A percentile compares a stretch with the other conserved stretches of the same genome.
These are phyloP conservation scores for Elymnias hypermnestra DNA, from an alignment of 1,140 invertebrate genomes.

Conservation along the genomic window DNA sequence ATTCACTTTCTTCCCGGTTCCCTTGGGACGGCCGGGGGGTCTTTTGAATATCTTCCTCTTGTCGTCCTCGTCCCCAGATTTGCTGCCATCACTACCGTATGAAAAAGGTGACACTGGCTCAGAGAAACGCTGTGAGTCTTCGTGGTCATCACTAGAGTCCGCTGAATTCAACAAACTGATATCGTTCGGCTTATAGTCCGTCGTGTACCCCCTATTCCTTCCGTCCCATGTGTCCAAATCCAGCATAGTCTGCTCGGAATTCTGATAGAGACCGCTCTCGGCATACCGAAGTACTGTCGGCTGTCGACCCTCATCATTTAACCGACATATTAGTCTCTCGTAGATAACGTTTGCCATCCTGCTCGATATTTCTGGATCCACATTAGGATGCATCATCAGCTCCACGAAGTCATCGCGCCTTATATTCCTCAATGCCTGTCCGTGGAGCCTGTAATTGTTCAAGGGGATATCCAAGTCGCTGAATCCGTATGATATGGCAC, in stretches of 20 bases:
- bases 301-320: conserved; percentile 52
- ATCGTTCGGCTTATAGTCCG: conserved; percentile 50
- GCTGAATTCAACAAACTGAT: conserved; percentile 31
- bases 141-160: conserved; percentile 58
- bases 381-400: conserved; percentile 53
- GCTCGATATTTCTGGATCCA: conserved; percentile 36
- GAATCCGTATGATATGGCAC: conserved; percentile 57
- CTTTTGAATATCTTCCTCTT: conserved; percentile 60
- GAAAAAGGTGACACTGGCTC: conserved; percentile 51
- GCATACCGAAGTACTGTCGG: conserved; percentile 53
- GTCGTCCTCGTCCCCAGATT: conserved; percentile 59
- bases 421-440: conserved; percentile 65
- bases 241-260: conserved; percentile 46
- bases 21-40: conserved; percentile 63
- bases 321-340: conserved; percentile 59
- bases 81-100: conserved; percentile 59
- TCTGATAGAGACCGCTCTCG: conserved; percentile 40
- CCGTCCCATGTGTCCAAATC: conserved; percentile 52
- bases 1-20: conserved; percentile 75
- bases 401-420: conserved; percentile 68
- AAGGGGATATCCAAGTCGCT: conserved; percentile 61
- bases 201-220: conserved; percentile 37
- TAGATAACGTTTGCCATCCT: conserved; percentile 66
- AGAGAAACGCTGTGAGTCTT: conserved; percentile 47
- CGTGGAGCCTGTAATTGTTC: conserved; percentile 71